Percentiles rank a stretch among this genome's conserved stretches.
phyloP scores from a whole-genome alignment of 1,140 invertebrate species.

The Harpegnathos saltator region DNA sequence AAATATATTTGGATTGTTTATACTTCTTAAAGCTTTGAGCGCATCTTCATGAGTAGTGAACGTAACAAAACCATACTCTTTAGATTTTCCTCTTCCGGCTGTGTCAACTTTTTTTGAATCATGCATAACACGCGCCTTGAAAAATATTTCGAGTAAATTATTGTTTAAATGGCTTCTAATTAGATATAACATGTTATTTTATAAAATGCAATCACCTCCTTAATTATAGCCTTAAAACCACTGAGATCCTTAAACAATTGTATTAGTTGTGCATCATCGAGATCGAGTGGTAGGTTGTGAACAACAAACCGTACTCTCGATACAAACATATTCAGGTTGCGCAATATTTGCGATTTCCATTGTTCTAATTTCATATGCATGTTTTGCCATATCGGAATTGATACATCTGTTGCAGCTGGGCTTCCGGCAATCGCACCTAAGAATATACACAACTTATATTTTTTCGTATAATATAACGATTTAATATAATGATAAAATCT shows the following conservation, averaged over 20 bases:
- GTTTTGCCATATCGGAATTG: constrained; percentile 93
- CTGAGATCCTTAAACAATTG: constrained; percentile 89
- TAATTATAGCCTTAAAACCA: constrained; percentile 88
- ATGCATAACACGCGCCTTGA: constrained; percentile 91
- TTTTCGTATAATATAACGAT: background rate
- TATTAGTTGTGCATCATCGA: constrained; percentile 90
- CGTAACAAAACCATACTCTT: constrained; percentile 96
- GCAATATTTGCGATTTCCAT: constrained; percentile 95
- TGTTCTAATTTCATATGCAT: constrained; percentile 93
- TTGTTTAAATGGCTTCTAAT: constrained; percentile 6
- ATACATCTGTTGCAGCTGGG: constrained; percentile 93
- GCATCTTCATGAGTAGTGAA: constrained; percentile 96
- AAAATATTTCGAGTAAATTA: constrained; percentile 59
- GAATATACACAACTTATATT: constrained; percentile 72
- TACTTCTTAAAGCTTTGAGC: constrained; percentile 91
- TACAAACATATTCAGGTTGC: constrained; percentile 96
- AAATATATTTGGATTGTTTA: constrained; percentile 98
- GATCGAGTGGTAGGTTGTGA: constrained; percentile 93
- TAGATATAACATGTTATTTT: background rate
- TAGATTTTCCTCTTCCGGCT: constrained; percentile 91
- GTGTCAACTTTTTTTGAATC: constrained; percentile 88
- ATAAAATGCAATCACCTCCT: constrained; percentile 87
- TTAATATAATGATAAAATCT: constrained; percentile 13
- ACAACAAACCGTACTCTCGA: constrained; percentile 94
- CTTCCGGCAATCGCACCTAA: constrained; percentile 93